Evolutionary conservation across 2,797 vertebrate species (phyloP), one percentile per base, ranked within the genome.

Genomic region (Pyrocephalus nanus): DNA sequence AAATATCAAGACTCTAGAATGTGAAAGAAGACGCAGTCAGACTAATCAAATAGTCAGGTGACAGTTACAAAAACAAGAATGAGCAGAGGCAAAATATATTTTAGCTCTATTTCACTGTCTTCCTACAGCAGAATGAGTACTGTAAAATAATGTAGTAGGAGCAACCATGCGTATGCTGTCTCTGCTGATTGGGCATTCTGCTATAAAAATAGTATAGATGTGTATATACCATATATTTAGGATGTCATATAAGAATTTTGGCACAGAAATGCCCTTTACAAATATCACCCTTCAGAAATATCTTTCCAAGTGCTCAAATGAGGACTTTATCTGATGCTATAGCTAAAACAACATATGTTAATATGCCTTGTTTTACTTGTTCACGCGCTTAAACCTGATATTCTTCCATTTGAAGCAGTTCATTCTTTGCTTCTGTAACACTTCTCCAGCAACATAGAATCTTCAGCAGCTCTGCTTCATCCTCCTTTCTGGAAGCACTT

Each of bases 91-190:
- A 96, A 94, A 94, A 84, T 88, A 29, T 85, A 55, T 90, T 88
- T 88, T 93, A 96, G 76, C 67, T 94, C 57, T 70, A 64, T 73
- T 75, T 89, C 61, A 60, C 26, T 36, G 25, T 91, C 80, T 94
- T 88, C 53, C 70, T 51, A 48, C 38, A 83, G 55, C 26, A 79
- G 58, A 62, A 73, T 45, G 36, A 93, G 12, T 78, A 20, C 47
- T 96, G 83, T 81, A 64, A 93, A 91, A 95, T 45, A 58, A 65
- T 58, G 82, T 81, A 43, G 54, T 80, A 71, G 60, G 22, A 73
- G 29, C 27, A 66, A 60, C 34, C 12, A 20, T 36, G 43, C 6
- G 14, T 48, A 36, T 22, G 3, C 23, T 87, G 16, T 40, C 66
- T 78, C 10, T 81, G 34, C 62, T 50, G 47, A 53, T 48, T 60